Evolutionary conservation across 2,797 vertebrate genomes (phyloP), one percentile per base, ranked within the genome.

Genomic region (Gymnoscopelus braueri): DNA sequence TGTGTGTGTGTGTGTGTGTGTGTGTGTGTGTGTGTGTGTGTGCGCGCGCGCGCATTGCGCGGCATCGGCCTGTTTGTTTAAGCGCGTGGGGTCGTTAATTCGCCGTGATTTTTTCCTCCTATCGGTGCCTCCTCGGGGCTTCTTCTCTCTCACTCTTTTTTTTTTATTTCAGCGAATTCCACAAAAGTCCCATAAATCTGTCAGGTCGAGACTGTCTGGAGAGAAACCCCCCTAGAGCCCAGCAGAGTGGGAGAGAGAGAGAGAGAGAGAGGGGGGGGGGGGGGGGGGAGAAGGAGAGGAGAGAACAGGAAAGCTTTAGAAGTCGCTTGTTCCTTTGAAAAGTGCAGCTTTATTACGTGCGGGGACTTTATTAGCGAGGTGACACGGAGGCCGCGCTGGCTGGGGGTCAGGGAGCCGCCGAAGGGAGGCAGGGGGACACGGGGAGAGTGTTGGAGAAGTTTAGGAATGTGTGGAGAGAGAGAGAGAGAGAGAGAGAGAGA

Each of bases 171-270:
- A 81, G 80, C 77, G 84, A 92, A 89, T 90, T 88, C 83, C 83
- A 87, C 79, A 85, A 93, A 93, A 91, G 82, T 78, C 75, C 84
- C 91, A 92, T 93, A 94, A 93, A 94, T 94, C 92, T 93, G 89
- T 90, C 90, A 88, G 67, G 70, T 52, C 71, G 75, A 80, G 19
- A 19, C 19, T 19, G 35, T 35, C 35, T 35, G 67, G 66, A 60
- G 68, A 78, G 51, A 62, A 57, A 65, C 67, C 44, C 12, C 77
- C 70, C 85, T 80, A 76, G 82, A 77, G 82, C 72, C 79, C 84
- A 78, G 78, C 81, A 82, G 84, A 78, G 83, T 81, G 83, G 79
- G 71, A 59, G 81, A 74, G 60, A 76, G 76, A 87, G 84, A 87
- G 78, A 83, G 74, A 87, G 85, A 67, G 62, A 69, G 85, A 77